Conservation (phyloP, 1,140 invertebrate species). For the Epicauta chinensis region DNA sequence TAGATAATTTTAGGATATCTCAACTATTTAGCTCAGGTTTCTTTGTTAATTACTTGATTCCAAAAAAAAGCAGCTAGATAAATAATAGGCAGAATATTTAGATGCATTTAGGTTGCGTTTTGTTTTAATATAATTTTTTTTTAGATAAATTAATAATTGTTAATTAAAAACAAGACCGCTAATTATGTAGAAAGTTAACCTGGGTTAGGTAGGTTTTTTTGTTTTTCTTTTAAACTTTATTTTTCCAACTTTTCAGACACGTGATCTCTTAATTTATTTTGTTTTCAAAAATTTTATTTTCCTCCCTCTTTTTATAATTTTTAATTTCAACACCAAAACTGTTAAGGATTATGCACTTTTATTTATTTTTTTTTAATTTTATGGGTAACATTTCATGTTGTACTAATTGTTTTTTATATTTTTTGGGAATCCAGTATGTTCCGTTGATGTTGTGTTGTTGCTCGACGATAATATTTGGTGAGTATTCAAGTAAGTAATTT, state of each 20-base stretch:
- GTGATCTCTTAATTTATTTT: no score
- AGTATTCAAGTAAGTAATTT: no score
- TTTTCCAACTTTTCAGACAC: not conserved
- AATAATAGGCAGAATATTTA: not conserved
- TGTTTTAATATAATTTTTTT: slow-evolving; percentile 1
- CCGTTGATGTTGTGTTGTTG: no score
- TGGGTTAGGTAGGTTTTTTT: slow-evolving; percentile 32
- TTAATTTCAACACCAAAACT: no score
- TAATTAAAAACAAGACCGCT: not conserved
- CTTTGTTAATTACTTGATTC: slow-evolving; percentile 10
- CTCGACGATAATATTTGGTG: no score
- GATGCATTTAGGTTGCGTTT: slow-evolving; percentile 9
- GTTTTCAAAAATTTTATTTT: no score
- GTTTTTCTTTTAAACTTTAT: not conserved
- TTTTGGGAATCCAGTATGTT: no score
- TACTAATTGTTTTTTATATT: no score
- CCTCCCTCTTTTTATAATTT: no score
- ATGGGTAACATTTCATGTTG: no score
- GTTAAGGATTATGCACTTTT: no score
- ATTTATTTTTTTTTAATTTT: no score
- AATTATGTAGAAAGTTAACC: slow-evolving; percentile 25
- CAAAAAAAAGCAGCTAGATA: not conserved
- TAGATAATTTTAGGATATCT: slow-evolving; percentile 24
- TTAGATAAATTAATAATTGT: slow-evolving; percentile 1
- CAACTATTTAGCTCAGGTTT: slow-evolving; percentile 36